These are phyloP conservation scores for Drosophila ustulata DNA, from an alignment of 2,888 invertebrate genomes.

Conservation along the genomic window DNA sequence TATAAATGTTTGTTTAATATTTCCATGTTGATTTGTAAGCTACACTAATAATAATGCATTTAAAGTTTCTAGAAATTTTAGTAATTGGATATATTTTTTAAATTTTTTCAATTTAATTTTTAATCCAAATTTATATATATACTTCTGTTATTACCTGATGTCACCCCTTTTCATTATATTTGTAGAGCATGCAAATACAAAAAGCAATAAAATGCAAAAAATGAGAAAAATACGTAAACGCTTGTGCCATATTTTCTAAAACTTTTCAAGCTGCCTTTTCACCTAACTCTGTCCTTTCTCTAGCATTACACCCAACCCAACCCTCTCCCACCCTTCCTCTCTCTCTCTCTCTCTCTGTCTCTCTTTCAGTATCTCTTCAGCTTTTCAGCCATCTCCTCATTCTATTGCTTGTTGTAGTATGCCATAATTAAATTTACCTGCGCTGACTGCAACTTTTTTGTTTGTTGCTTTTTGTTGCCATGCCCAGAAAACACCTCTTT, in stretches of 20 bases:
- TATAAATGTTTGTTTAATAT: too few relatives aligned
- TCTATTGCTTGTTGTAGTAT: constrained; percentile 25
- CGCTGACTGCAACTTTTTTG: constrained; percentile 31
- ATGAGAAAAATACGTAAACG: constrained; percentile 29
- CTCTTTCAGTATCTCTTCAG: too few relatives aligned
- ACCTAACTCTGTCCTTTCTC: not conserved
- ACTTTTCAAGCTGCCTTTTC: constrained; percentile 33
- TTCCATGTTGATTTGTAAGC: too few relatives aligned
- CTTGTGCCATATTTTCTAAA: constrained; percentile 50
- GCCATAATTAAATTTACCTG: constrained; percentile 59
- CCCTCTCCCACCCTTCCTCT: too few relatives aligned
- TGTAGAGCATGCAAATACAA: constrained; percentile 13
- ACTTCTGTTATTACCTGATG: not conserved
- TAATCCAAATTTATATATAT: too few relatives aligned
- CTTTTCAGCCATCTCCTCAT: constrained; percentile 1
- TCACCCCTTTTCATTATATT: not conserved
- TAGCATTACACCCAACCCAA: not conserved
- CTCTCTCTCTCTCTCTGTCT: not conserved
- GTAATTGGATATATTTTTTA: too few relatives aligned
- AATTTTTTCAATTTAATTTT: too few relatives aligned
- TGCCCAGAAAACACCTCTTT: not conserved
- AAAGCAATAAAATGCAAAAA: constrained; percentile 13
- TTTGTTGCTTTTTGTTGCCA: constrained; percentile 31
- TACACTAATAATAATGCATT: too few relatives aligned
- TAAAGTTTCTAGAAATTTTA: too few relatives aligned